A percentile compares a stretch with the other conserved stretches of the same genome.
Evolutionary conservation across 2,888 invertebrate species (phyloP).

Genomic region (Metalampra italica): DNA sequence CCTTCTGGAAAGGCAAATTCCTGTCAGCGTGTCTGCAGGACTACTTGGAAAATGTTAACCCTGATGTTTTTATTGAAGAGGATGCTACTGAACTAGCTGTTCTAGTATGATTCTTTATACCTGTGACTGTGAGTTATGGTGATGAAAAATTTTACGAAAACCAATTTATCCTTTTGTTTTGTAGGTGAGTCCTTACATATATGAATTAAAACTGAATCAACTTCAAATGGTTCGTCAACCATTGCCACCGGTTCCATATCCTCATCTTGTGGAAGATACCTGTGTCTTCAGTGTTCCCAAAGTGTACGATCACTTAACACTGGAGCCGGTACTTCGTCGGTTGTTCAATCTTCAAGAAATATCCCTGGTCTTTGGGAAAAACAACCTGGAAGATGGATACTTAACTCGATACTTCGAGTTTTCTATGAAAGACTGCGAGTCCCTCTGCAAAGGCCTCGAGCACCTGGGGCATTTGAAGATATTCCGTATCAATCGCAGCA

Average conservation of each 20-base stretch:
- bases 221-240: conserved; percentile 76
- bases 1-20: conserved; percentile 81
- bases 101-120: conserved; percentile 36
- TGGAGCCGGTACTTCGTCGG: conserved; percentile 71
- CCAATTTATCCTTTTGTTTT: conserved; percentile 13
- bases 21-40: conserved; percentile 64
- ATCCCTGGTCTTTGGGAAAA: conserved; percentile 58
- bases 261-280: conserved; percentile 47
- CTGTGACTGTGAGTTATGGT: neutral
- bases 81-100: conserved; percentile 54
- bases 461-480: conserved; percentile 64
- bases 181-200: conserved; percentile 73
- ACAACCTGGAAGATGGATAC: conserved; percentile 73
- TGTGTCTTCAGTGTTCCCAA: conserved; percentile 58
- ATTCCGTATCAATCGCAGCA: conserved; percentile 79
- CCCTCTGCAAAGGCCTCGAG: conserved; percentile 73
- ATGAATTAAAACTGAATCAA: conserved; percentile 68
- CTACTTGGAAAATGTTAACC: conserved; percentile 60
- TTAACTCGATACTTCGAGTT: conserved; percentile 80
- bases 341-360: conserved; percentile 76
- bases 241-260: conserved; percentile 43
- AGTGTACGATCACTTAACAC: conserved; percentile 77
- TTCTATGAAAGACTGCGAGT: conserved; percentile 77
- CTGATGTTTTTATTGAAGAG: conserved; percentile 62
- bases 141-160: neutral